Base-by-base conservation (phyloP, 2,797 vertebrate genomes). In the Sebastes iracundus region DNA sequence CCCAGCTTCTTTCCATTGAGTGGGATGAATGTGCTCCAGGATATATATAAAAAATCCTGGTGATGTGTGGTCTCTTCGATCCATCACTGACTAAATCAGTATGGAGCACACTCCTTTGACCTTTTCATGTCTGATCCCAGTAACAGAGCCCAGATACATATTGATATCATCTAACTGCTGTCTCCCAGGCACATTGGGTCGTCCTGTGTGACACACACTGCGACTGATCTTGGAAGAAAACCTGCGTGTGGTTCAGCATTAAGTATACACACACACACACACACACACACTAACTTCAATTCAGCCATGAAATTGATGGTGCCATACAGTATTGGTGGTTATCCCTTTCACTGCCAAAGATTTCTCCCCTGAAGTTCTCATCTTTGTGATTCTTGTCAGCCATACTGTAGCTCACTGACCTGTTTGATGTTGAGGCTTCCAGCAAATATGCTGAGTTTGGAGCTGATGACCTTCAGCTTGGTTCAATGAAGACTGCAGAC, bases 31-130 rank as follows among this genome's bases (percentile, higher is more conserved):
- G 58, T 61, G 32, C 68, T 68, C 20, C 33, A 81, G 49, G 52
- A 80, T 32, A 63, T 32, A 63, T 38, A 33, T n/a, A 78, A 77
- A 69, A 83, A 32, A 77, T 30, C 16, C 23, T 53, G 4, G 20
- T 63, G 61, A 86, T 91, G 49, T 85, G 77, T 60, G 62, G 73
- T 63, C 27, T 67, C 64, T 82, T 82, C 32, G 38, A 85, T 89
- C 79, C 62, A 68, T 85, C 81, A 78, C 67, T 53, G 59, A 72
- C 76, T 77, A 38, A 70, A 92, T 93, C 88, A 91, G 88, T 87
- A 92, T 92, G 88, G 81, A 78, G 70, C 78, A 63, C 86, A 81
- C 53, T 84, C 72, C 82, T 71, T 82, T 91, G 89, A 91, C 92
- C 90, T 91, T 92, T 90, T 77, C 80, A 67, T 76, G 80, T 89